These are phyloP conservation scores for Caerostris darwini DNA, from an alignment of 1,140 invertebrate species.

Conservation along the genomic window DNA sequence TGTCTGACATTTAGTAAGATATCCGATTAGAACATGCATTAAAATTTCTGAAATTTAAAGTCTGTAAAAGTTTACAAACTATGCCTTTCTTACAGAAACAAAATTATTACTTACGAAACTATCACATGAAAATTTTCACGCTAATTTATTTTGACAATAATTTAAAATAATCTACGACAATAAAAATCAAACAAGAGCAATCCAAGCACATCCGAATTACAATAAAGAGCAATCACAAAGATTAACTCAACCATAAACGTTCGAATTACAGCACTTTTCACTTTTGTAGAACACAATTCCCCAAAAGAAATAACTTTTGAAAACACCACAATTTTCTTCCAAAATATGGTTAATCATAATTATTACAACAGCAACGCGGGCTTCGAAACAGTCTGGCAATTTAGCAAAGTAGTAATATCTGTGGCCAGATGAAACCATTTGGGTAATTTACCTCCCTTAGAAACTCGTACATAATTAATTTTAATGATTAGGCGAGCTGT, in stretches of 20 bases:
- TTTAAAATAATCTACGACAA: too few species aligned
- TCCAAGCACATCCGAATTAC: too few species aligned
- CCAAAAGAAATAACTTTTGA: background rate
- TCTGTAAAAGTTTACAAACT: too few species aligned
- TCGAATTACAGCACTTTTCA: background rate
- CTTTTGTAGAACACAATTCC: background rate
- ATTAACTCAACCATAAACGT: too few species aligned
- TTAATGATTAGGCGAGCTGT: conserved; percentile 46
- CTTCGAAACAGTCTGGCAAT: background rate
- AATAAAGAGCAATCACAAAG: background rate
- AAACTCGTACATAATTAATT: conserved; percentile 39
- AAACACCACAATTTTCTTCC: background rate
- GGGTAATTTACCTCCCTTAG: conserved; percentile 28
- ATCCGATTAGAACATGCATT: too few species aligned
- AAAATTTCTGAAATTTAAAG: too few species aligned
- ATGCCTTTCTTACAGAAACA: too few species aligned
- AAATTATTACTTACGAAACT: too few species aligned
- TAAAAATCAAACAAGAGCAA: too few species aligned
- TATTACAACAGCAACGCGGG: background rate
- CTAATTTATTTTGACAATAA: too few species aligned
- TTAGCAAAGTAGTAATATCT: background rate
- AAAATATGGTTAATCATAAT: conserved; percentile 23
- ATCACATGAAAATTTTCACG: too few species aligned
- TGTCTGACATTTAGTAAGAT: too few species aligned
- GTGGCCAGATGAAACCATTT: background rate